A percentile compares a stretch with the other conserved stretches of the same genome.
Conservation (phyloP, 2,888 invertebrate species). For the Dynastes grantii region DNA sequence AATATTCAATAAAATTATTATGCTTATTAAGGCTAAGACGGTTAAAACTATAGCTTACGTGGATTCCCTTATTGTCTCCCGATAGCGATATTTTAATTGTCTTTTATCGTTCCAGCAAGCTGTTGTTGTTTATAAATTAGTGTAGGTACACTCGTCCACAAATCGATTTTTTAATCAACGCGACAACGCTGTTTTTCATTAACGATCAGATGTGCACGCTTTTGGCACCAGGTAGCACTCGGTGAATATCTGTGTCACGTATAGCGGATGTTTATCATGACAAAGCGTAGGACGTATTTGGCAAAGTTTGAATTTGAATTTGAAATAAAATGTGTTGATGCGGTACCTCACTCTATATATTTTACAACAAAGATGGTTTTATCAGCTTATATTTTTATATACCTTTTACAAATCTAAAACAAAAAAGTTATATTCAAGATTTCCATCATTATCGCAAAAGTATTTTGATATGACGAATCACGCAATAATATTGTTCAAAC, state of each 20-base stretch:
- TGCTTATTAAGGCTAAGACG: too few relatives aligned
- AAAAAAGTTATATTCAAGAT: too few relatives aligned
- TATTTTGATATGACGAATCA: too few relatives aligned
- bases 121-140: constrained; percentile 14
- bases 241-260: neutral
- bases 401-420: too few relatives aligned
- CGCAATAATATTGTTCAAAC: too few relatives aligned
- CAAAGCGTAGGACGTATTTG: neutral
- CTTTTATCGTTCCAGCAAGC: neutral
- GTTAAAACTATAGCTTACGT: too few relatives aligned
- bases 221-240: constrained; percentile 23
- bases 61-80: neutral
- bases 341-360: too few relatives aligned
- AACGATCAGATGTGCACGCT: constrained; percentile 29
- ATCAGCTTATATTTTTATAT: too few relatives aligned
- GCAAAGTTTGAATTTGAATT: neutral
- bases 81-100: constrained; percentile 37
- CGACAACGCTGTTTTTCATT: constrained; percentile 10
- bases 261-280: neutral
- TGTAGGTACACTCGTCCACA: constrained; percentile 2
- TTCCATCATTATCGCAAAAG: too few relatives aligned
- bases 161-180: constrained; percentile 40
- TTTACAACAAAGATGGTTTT: too few relatives aligned
- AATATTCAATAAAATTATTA: too few relatives aligned
- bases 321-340: too few relatives aligned